Conservation (phyloP, 2,797 vertebrate genomes). For the Tenualosa thibaudeaui region DNA sequence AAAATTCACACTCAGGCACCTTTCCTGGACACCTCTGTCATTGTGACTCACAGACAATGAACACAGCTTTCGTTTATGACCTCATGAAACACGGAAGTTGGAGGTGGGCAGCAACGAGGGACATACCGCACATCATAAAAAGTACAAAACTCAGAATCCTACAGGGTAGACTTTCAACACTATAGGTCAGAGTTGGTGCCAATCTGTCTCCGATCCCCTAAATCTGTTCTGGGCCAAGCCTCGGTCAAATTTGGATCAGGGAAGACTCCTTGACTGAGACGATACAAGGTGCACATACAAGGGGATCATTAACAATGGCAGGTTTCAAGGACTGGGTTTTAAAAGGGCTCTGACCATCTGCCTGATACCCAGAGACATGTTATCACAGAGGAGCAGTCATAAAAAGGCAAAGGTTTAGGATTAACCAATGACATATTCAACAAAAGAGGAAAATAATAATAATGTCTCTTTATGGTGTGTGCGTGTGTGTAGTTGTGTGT, state of each 20-base stretch:
- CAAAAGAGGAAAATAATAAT: not conserved
- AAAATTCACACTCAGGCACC: not conserved
- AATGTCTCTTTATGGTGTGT: not conserved
- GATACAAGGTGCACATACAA: not conserved
- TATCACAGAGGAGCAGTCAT: not conserved
- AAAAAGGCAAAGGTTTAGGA: not conserved
- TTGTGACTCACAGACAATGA: not conserved
- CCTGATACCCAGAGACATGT: not conserved
- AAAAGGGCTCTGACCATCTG: not conserved
- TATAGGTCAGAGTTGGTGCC: too few species aligned
- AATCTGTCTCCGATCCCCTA: not conserved
- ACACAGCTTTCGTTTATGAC: not conserved
- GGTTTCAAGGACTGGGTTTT: not conserved
- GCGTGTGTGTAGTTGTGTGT: not conserved
- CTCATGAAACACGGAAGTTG: not conserved
- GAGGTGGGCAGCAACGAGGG: not conserved
- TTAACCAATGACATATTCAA: not conserved
- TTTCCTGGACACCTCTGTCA: not conserved
- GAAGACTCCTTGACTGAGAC: too few species aligned
- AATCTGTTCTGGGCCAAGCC: too few species aligned
- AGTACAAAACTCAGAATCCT: not conserved
- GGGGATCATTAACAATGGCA: not conserved
- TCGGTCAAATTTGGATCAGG: too few species aligned
- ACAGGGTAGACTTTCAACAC: too few species aligned
- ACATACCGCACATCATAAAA: not conserved